These are phyloP conservation scores for Crematogaster levior DNA, from an alignment of 2,888 invertebrate species.

Conservation along the genomic window DNA sequence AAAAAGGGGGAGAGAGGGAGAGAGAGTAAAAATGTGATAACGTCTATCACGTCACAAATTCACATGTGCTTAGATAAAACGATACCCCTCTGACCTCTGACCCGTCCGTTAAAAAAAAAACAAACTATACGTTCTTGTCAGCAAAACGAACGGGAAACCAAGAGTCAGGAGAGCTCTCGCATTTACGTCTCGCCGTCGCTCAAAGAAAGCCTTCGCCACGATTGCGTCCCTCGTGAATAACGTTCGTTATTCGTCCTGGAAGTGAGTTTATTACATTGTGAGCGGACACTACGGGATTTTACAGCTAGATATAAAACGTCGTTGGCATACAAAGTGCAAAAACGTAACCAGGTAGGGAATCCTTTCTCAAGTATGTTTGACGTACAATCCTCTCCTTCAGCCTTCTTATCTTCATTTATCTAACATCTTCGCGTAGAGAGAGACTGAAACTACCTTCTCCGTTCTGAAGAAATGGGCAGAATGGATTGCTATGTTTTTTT, in stretches of 20 bases:
- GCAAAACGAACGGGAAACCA: background rate
- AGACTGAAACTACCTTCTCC: background rate
- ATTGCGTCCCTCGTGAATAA: conserved; percentile 35
- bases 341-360: conserved; percentile 42
- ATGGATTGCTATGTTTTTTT: background rate
- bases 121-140: conserved; percentile 15
- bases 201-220: conserved; percentile 29
- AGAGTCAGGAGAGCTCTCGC: conserved; percentile 10
- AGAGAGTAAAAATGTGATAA: background rate
- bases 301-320: conserved; percentile 37
- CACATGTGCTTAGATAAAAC: conserved; percentile 31
- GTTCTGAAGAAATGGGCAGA: conserved; percentile 10
- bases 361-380: conserved; percentile 41
- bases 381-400: background rate
- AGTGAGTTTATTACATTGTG: conserved; percentile 51
- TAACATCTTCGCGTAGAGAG: background rate
- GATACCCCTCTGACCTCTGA: conserved; percentile 23
- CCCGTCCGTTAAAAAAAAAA: conserved; percentile 36
- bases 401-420: conserved; percentile 43
- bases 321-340: conserved; percentile 36
- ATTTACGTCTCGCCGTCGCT: conserved; percentile 40
- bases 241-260: conserved; percentile 46
- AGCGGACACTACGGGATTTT: conserved; percentile 31
- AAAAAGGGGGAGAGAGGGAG: background rate
- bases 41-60: conserved; percentile 21